Evolutionary conservation across 2,797 vertebrate species (phyloP).

Genomic region (Leptatherina wallacei): DNA sequence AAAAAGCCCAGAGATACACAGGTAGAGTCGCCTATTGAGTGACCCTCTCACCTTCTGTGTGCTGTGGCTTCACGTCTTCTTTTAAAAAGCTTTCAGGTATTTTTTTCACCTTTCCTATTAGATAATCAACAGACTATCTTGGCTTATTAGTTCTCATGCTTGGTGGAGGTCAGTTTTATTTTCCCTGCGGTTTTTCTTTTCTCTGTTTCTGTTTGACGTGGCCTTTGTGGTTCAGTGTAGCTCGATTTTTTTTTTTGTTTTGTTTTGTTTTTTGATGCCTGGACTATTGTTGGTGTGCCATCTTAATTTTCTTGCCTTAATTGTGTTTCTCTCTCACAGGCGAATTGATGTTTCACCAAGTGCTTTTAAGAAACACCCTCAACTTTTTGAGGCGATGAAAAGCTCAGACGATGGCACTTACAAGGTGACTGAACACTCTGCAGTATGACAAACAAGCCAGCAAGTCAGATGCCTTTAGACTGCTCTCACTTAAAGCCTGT

Average conservation of each 20-base stretch:
- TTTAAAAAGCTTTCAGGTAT: constrained; percentile 79
- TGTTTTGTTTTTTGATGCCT: background rate
- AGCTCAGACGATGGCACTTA: constrained; percentile 93
- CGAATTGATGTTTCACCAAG: constrained; percentile 99
- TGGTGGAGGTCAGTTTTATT: constrained; percentile 65
- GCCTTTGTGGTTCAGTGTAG: constrained; percentile 16
- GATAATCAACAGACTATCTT: constrained; percentile 64
- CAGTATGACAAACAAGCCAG: constrained; percentile 83
- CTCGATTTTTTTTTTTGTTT: background rate
- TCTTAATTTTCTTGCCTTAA: constrained; percentile 22
- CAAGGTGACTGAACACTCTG: constrained; percentile 96
- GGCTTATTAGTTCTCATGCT: constrained; percentile 66
- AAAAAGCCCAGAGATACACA: constrained; percentile 99
- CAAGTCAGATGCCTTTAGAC: constrained; percentile 87
- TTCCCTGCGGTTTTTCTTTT: constrained; percentile 34
- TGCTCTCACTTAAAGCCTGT: constrained; percentile 91
- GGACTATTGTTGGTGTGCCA: background rate
- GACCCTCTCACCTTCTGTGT: constrained; percentile 75
- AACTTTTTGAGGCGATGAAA: constrained; percentile 96
- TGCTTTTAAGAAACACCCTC: constrained; percentile 99
- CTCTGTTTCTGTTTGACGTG: constrained; percentile 34
- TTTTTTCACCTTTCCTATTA: constrained; percentile 66
- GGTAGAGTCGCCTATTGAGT: constrained; percentile 84
- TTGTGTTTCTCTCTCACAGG: constrained; percentile 79
- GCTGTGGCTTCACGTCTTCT: constrained; percentile 78